Evolutionary conservation across 2,888 invertebrate species (phyloP), one percentile per base, ranked within the genome.

Genomic region (Bombyx huttoni): DNA sequence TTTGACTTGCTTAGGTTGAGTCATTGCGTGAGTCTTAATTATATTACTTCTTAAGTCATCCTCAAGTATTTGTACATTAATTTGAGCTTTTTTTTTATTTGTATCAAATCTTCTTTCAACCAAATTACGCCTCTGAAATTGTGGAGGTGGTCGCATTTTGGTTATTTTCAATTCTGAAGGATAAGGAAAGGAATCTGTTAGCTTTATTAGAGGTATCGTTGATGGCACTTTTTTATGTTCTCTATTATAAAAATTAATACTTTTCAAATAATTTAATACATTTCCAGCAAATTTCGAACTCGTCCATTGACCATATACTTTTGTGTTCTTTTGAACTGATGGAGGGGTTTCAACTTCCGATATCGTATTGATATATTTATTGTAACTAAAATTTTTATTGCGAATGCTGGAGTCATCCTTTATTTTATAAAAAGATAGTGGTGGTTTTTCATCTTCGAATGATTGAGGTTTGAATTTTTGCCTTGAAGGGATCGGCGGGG

Each of bases 211-310:
- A 12, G 78, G 77, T 58, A 82, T 74, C 12, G 81, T 82, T 53
- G 71, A 58, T 1, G 80, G 81, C 7, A 77, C 55, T 61, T 68
- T 78, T 49, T 62, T 73, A n/a, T 63, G 57, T 40, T 75, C 73
- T 54, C 61, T 73, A 8, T 68, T 64, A 47, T 75, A 65, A 49
- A 70, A 68, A 53, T 81, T 80, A 1, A 76, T 77, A 53, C 65
- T 78, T 69, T 83, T 85, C 0, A 88, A 58, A 60, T 83, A 83
- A 66, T 82, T 79, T 56, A 86, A 67, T 24, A 86, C 84, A 53
- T 61, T 80, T 1, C 76, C 76, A 10, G 82, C 82, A 62, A 79
- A 84, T 59, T 78, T 81, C 1, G 82, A 76, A 60, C 76, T 75
- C 8, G 78, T 77, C 83, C 83, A 83, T 57, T 84, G 82, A 3